phyloP scores from a whole-genome alignment of 2,888 invertebrate genomes.

The Cerceris rybyensis region DNA sequence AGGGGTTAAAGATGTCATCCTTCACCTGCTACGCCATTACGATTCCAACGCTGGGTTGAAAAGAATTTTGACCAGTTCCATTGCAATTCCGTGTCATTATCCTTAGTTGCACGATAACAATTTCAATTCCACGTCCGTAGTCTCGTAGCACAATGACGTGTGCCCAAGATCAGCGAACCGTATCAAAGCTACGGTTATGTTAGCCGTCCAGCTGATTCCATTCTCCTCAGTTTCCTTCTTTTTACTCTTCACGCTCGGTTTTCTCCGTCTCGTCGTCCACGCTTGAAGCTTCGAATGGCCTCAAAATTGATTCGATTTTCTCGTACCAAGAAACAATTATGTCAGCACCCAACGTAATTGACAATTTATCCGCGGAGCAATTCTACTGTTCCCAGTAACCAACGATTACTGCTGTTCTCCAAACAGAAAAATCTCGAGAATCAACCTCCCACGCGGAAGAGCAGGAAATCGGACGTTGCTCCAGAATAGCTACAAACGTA shows the following conservation, averaged over 20 bases:
- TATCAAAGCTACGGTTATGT: constrained; percentile 22
- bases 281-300: constrained; percentile 48
- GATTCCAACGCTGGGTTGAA: no score
- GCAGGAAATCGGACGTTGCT: background rate
- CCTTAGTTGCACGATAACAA: background rate
- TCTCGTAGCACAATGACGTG: constrained; percentile 8
- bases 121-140: constrained; percentile 19
- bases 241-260: constrained; percentile 26
- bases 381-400: constrained; percentile 14
- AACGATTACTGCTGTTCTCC: constrained; percentile 20
- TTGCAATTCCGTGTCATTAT: background rate
- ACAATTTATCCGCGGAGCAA: constrained; percentile 41
- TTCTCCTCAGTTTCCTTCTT: constrained; percentile 22
- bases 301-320: constrained; percentile 57
- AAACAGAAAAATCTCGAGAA: constrained; percentile 12
- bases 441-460: constrained; percentile 11
- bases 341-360: constrained; percentile 44
- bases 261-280: constrained; percentile 19
- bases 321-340: constrained; percentile 57
- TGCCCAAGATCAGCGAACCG: constrained; percentile 25
- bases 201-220: constrained; percentile 37
- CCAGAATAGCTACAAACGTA: no score
- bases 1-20: no score
- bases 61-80: no score
- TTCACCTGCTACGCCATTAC: no score